Percentiles rank a stretch among this genome's conserved stretches.
These are phyloP conservation scores for Listronotus bonariensis DNA, from an alignment of 1,140 invertebrate species.

Conservation along the genomic window DNA sequence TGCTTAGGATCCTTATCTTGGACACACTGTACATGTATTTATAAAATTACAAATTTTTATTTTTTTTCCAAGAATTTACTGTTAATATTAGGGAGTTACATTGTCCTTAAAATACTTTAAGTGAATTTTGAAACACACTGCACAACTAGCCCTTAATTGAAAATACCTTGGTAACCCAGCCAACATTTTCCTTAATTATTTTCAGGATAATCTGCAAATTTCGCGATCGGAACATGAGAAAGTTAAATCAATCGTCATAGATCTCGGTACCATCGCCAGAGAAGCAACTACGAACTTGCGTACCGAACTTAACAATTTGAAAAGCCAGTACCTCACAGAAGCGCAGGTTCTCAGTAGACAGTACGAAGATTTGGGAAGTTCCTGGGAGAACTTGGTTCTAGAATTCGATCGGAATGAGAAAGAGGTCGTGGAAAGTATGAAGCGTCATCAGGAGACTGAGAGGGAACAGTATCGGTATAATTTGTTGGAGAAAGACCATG, in stretches of 20 bases:
- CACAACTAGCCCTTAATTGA: too few relatives aligned
- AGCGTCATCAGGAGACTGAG: constrained; percentile 67
- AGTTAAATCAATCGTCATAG: constrained; percentile 58
- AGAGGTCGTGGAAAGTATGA: constrained; percentile 64
- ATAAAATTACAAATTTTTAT: too few relatives aligned
- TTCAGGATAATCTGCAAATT: constrained; percentile 64
- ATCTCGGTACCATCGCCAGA: constrained; percentile 59
- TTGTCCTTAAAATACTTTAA: too few relatives aligned
- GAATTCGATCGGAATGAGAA: constrained; percentile 61
- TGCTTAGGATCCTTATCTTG: too few relatives aligned
- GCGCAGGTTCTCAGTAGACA: constrained; percentile 60
- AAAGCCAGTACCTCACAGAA: constrained; percentile 59
- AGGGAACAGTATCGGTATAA: constrained; percentile 19
- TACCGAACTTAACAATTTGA: constrained; percentile 64
- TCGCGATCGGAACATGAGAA: constrained; percentile 62
- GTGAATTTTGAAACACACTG: too few relatives aligned
- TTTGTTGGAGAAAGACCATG: constrained; percentile 24
- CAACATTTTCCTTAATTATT: constrained; percentile 24
- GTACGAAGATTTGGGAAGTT: constrained; percentile 61
- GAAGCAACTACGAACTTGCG: constrained; percentile 64
- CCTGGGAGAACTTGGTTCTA: constrained; percentile 60
- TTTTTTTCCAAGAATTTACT: too few relatives aligned
- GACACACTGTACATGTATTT: too few relatives aligned
- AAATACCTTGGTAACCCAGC: too few relatives aligned
- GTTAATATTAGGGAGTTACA: too few relatives aligned